A percentile compares a stretch with the other conserved stretches of the same genome.
Evolutionary conservation across 2,888 invertebrate species (phyloP).

Genomic region (Synanthedon formicaeformis): DNA sequence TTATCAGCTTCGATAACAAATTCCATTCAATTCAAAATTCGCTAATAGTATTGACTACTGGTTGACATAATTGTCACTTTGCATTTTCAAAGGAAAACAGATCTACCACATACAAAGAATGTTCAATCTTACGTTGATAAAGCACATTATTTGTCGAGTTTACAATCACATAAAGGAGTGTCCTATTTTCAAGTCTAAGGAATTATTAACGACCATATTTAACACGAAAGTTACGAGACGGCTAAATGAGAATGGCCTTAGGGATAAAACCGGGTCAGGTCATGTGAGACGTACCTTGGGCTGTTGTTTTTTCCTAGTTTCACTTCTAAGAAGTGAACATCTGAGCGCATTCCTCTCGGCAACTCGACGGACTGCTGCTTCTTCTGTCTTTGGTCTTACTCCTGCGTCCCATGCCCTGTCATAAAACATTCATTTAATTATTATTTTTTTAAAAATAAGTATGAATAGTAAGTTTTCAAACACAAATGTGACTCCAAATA

Average conservation of each 20-base stretch:
- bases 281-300: constrained; percentile 36
- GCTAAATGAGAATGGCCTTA: background rate
- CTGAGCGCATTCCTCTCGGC: constrained; percentile 87
- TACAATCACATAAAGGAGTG: background rate
- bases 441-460: too few species aligned
- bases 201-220: background rate
- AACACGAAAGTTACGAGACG: background rate
- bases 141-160: too few species aligned
- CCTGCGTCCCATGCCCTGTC: constrained; percentile 64
- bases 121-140: too few species aligned
- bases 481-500: too few species aligned
- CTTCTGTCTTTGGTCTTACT: constrained; percentile 68
- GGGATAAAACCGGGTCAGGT: background rate
- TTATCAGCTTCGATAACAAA: too few species aligned
- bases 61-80: too few species aligned
- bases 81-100: too few species aligned
- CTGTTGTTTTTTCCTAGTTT: constrained; percentile 65
- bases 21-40: too few species aligned
- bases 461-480: too few species aligned
- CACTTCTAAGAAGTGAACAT: constrained; percentile 81
- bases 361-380: constrained; percentile 78
- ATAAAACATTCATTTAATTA: background rate
- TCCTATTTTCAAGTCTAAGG: background rate
- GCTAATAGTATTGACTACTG: too few species aligned
- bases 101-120: too few species aligned